These are phyloP conservation scores for Euthynnus affinis DNA, from an alignment of 2,797 vertebrate genomes.

Conservation along the genomic window DNA sequence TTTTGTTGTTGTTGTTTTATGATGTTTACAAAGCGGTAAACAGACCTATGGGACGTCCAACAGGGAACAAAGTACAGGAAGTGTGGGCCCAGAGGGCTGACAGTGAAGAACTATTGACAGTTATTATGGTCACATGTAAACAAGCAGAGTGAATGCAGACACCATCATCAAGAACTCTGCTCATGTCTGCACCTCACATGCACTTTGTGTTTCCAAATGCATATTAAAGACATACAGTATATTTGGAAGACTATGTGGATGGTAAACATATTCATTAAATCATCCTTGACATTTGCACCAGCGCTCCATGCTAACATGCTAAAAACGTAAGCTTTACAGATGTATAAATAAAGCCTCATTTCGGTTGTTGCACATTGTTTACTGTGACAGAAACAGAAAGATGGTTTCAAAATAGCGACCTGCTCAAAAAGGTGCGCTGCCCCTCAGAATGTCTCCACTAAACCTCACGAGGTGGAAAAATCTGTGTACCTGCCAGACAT, in stretches of 20 bases:
- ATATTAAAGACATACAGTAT: background rate
- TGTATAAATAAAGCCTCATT: background rate
- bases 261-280: background rate
- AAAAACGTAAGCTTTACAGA: background rate
- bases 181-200: background rate
- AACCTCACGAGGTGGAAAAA: slow-evolving; percentile 46
- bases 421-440: background rate
- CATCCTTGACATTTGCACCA: background rate
- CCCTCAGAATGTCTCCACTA: slow-evolving; percentile 26
- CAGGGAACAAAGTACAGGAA: slow-evolving; percentile 20
- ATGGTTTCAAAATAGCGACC: slow-evolving; percentile 28
- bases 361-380: slow-evolving; percentile 28
- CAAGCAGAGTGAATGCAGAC: slow-evolving; percentile 44
- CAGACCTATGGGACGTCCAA: slow-evolving; percentile 63
- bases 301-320: background rate
- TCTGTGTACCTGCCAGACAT: slow-evolving; percentile 44
- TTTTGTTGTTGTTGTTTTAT: slow-evolving; percentile 51
- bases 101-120: slow-evolving; percentile 58
- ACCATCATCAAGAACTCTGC: slow-evolving; percentile 4
- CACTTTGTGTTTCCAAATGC: background rate
- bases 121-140: slow-evolving; percentile 71
- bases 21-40: slow-evolving; percentile 67
- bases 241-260: background rate
- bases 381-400: slow-evolving; percentile 26
- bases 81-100: slow-evolving; percentile 44